These are phyloP conservation scores for Leiothrix lutea DNA, from an alignment of 2,113 vertebrate genomes.

Conservation along the genomic window DNA sequence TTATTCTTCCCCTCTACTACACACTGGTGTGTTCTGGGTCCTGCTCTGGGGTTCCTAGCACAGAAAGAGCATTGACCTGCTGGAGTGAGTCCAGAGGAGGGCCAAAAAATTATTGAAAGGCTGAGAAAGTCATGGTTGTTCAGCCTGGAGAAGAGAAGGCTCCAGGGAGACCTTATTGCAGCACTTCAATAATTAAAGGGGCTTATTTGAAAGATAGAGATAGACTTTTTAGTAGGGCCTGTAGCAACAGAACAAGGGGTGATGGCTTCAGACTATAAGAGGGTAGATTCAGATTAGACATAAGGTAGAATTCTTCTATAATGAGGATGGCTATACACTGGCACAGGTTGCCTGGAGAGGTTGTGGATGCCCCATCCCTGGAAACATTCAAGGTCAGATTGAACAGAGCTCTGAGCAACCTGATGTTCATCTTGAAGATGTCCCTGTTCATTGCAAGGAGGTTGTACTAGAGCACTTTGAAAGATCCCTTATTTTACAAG, in stretches of 20 bases:
- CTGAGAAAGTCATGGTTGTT: not conserved
- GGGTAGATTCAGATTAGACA: not conserved
- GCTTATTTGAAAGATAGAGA: not conserved
- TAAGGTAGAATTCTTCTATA: not conserved
- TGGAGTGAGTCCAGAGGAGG: not conserved
- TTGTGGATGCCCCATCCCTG: not conserved
- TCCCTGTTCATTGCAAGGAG: not conserved
- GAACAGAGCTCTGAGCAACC: not conserved
- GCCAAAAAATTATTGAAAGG: not conserved
- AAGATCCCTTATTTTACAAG: not conserved
- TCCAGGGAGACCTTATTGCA: not conserved
- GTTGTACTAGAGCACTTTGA: not conserved
- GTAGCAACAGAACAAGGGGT: not conserved
- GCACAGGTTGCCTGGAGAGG: not conserved
- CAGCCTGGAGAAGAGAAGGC: not conserved
- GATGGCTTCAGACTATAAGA: not conserved
- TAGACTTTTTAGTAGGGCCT: not conserved
- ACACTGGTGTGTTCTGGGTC: not conserved
- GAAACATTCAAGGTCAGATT: not conserved
- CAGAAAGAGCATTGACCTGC: not conserved
- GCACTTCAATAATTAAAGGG: not conserved
- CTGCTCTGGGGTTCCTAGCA: not conserved
- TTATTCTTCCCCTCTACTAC: not conserved
- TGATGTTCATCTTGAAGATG: not conserved
- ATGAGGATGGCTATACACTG: not conserved